Conservation (phyloP, 2,888 invertebrate genomes). For the Eugnorisma glareosa region DNA sequence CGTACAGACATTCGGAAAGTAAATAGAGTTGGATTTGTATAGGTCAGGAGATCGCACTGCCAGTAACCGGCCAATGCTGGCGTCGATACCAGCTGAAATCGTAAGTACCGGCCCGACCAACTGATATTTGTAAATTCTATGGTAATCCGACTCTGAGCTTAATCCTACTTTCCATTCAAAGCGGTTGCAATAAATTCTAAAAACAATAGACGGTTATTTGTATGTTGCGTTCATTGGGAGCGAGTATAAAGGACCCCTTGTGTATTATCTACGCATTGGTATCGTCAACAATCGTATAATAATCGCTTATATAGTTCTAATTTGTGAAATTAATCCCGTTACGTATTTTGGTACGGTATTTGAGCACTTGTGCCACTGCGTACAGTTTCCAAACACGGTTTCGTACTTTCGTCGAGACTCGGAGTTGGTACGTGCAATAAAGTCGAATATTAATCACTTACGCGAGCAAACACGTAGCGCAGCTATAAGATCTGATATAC, state of each 20-base stretch:
- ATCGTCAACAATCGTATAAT: slow-evolving; percentile 52
- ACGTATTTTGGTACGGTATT: slow-evolving; percentile 49
- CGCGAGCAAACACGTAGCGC: slow-evolving; percentile 64
- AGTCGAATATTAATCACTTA: slow-evolving; percentile 68
- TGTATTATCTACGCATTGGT: slow-evolving; percentile 50
- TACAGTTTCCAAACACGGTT: slow-evolving; percentile 73
- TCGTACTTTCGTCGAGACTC: slow-evolving; percentile 70
- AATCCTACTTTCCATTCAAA: slow-evolving; percentile 58
- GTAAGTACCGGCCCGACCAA: slow-evolving; percentile 54
- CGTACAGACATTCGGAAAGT: slow-evolving; percentile 70
- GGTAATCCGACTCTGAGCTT: slow-evolving; percentile 56
- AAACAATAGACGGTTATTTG: slow-evolving; percentile 62
- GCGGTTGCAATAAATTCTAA: slow-evolving; percentile 62
- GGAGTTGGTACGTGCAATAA: slow-evolving; percentile 64
- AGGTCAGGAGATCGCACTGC: slow-evolving; percentile 69
- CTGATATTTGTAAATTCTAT: slow-evolving; percentile 65
- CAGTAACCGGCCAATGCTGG: slow-evolving; percentile 65
- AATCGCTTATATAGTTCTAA: slow-evolving; percentile 54
- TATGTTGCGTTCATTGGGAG: slow-evolving; percentile 41
- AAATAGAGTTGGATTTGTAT: slow-evolving; percentile 76
- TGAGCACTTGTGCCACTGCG: slow-evolving; percentile 50
- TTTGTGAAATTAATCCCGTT: slow-evolving; percentile 56
- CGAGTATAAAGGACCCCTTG: slow-evolving; percentile 37
- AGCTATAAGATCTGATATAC: slow-evolving; percentile 71
- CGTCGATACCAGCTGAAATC: slow-evolving; percentile 53